A percentile compares a stretch with the other conserved stretches of the same genome.
Evolutionary conservation across 2,113 vertebrate genomes (phyloP).

Genomic region (Psilopsiagon aurifrons): DNA sequence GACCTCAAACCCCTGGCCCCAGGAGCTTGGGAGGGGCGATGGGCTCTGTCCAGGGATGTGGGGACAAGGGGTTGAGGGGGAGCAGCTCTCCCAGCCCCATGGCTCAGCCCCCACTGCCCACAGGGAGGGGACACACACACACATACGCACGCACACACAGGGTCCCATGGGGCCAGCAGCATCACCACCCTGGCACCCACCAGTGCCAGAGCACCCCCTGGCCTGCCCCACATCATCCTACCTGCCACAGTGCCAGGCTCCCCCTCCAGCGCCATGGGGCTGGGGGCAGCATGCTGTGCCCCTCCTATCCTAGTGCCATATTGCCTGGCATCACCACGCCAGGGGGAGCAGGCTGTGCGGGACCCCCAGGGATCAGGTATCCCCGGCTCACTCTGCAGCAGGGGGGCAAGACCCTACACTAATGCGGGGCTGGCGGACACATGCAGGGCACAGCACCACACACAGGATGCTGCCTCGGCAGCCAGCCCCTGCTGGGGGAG

Average conservation of each 20-base stretch:
- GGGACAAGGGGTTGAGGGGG: neutral
- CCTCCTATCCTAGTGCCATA: neutral
- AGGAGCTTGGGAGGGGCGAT: neutral
- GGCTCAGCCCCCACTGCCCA: neutral
- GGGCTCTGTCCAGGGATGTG: neutral
- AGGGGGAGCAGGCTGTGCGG: neutral
- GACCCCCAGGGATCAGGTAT: neutral
- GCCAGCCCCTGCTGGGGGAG: neutral
- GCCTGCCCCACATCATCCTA: neutral
- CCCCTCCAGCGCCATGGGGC: neutral
- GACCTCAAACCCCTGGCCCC: neutral
- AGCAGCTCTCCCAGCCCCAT: neutral
- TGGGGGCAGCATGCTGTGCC: slow-evolving; percentile 48
- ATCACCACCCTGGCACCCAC: rapidly evolving
- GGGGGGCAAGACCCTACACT: neutral
- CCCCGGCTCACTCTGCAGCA: neutral
- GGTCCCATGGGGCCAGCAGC: neutral
- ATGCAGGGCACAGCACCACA: slow-evolving; percentile 33
- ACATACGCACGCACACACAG: neutral
- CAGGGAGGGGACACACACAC: neutral
- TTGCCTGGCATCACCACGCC: neutral
- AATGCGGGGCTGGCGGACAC: neutral
- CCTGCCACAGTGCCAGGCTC: neutral
- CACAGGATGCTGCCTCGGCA: neutral
- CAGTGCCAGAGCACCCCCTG: neutral